A percentile compares a stretch with the other conserved stretches of the same genome.
Evolutionary conservation across 2,888 invertebrate genomes (phyloP).

Genomic region (Scaptomyza caliginosa): DNA sequence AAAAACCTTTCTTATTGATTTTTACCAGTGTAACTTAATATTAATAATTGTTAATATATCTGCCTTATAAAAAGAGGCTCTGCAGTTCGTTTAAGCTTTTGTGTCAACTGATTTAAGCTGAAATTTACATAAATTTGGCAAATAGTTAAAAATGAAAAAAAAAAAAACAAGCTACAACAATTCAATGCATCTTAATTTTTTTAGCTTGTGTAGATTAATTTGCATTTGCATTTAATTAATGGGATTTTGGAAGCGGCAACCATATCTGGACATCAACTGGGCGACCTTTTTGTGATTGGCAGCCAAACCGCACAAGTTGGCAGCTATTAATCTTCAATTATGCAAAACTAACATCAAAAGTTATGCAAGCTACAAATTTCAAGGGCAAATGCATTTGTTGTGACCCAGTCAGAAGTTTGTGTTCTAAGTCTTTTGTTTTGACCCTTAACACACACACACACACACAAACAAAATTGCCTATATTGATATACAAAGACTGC

Average conservation of each 20-base stretch:
- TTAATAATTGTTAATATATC: neutral
- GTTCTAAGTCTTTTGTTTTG: constrained; percentile 46
- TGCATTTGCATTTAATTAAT: constrained; percentile 76
- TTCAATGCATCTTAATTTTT: constrained; percentile 59
- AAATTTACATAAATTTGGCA: constrained; percentile 70
- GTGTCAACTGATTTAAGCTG: constrained; percentile 1
- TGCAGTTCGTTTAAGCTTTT: constrained; percentile 11
- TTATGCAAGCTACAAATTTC: constrained; percentile 43
- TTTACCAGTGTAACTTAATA: neutral
- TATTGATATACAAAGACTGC: constrained; percentile 8
- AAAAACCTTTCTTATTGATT: neutral
- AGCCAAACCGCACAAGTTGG: constrained; percentile 56
- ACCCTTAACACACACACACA: constrained; percentile 8
- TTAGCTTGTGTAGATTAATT: constrained; percentile 59
- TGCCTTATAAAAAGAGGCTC: constrained; percentile 30
- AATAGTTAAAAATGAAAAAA: constrained; percentile 31
- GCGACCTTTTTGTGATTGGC: constrained; percentile 77
- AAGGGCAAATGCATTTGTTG: constrained; percentile 31
- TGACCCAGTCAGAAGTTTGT: constrained; percentile 27
- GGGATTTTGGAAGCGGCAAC: constrained; percentile 48
- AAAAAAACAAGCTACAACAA: constrained; percentile 26
- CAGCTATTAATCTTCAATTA: constrained; percentile 69
- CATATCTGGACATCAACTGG: constrained; percentile 69
- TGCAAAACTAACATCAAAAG: constrained; percentile 27
- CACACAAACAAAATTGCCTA: neutral